A percentile compares a stretch with the other conserved stretches of the same genome.
Conservation (phyloP, 2,113 vertebrate species). For the Antennarius striatus region DNA sequence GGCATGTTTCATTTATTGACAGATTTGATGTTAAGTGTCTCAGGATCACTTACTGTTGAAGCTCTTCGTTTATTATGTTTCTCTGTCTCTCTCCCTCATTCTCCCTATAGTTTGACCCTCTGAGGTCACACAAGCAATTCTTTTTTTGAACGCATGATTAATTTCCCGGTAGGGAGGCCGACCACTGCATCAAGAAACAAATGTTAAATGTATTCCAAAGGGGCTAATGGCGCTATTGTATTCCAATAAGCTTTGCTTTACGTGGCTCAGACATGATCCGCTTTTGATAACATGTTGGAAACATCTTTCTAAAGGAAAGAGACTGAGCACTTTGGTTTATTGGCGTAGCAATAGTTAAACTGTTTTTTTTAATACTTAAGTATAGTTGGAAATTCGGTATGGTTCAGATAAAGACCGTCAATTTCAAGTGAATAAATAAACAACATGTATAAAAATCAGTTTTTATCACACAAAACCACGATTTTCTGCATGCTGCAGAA, state of each 20-base stretch:
- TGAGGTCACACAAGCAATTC: constrained; percentile 78
- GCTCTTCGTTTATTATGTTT: constrained; percentile 75
- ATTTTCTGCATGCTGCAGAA: too few relatives aligned
- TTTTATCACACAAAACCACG: too few relatives aligned
- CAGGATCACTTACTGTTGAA: constrained; percentile 76
- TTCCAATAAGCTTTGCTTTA: constrained; percentile 24
- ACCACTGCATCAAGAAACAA: constrained; percentile 68
- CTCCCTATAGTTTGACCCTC: constrained; percentile 64
- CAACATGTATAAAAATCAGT: too few relatives aligned
- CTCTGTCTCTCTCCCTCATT: constrained; percentile 17
- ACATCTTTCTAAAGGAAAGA: constrained; percentile 6
- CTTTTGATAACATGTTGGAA: constrained; percentile 48
- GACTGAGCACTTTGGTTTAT: neutral
- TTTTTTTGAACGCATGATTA: constrained; percentile 81
- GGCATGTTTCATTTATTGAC: constrained; percentile 79
- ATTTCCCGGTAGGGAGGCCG: constrained; percentile 79
- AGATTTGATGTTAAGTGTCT: constrained; percentile 79
- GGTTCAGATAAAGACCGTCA: too few relatives aligned
- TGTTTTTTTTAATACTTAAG: neutral
- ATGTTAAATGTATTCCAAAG: constrained; percentile 71
- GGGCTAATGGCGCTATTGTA: constrained; percentile 54
- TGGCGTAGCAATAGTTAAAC: neutral
- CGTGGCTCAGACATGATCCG: constrained; percentile 45
- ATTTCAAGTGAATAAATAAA: too few relatives aligned
- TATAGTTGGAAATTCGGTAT: too few relatives aligned